phyloP scores from a whole-genome alignment of 2,888 invertebrate genomes.

The Cheilosia vernalis region DNA sequence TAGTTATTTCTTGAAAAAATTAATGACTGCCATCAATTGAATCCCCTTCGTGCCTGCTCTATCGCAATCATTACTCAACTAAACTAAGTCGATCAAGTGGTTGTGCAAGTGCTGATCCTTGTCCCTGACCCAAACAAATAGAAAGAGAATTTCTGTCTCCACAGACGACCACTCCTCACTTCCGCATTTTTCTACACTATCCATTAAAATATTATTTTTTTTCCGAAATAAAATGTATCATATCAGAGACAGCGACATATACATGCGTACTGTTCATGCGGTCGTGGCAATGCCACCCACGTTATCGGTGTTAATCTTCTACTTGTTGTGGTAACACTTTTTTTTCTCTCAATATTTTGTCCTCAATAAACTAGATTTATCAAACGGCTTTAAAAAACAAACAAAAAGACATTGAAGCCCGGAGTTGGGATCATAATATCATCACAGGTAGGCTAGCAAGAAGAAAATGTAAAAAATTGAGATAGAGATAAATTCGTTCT shows the following conservation, averaged over 20 bases:
- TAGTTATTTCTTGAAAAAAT: neutral
- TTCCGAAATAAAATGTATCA: no score
- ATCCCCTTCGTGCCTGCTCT: neutral
- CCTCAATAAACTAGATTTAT: slow-evolving; percentile 29
- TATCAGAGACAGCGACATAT: no score
- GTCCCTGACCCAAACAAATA: slow-evolving; percentile 2
- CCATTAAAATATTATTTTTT: no score
- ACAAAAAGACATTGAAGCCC: neutral
- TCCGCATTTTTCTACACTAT: no score
- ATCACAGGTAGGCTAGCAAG: slow-evolving; percentile 29
- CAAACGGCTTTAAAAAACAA: neutral
- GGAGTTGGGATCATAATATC: slow-evolving; percentile 8
- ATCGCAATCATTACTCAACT: neutral
- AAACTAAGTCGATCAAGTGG: neutral
- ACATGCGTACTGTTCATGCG: neutral
- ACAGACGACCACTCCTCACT: neutral
- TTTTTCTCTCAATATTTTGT: slow-evolving; percentile 5
- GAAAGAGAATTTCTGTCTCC: neutral
- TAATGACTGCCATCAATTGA: neutral
- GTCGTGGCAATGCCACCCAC: slow-evolving; percentile 24
- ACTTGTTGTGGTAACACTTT: slow-evolving; percentile 38
- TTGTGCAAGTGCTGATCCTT: neutral
- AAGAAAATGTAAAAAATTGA: neutral
- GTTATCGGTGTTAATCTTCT: slow-evolving; percentile 46
- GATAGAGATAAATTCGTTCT: slow-evolving; percentile 36